phyloP scores from a whole-genome alignment of 2,113 vertebrate species.

The Poecilia latipinna region DNA sequence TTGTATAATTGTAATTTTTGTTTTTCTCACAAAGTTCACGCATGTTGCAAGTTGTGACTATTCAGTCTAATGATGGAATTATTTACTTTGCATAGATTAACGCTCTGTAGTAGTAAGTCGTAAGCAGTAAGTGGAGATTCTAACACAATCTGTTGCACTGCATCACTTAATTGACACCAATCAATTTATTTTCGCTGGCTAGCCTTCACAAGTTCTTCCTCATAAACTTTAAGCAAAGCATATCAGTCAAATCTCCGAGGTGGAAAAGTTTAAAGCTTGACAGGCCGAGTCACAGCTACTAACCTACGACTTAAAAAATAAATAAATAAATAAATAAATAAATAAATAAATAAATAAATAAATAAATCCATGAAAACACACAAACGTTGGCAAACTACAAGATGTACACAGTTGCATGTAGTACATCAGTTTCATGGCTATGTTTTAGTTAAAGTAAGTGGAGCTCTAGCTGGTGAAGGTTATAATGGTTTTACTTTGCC shows the following conservation, averaged over 20 bases:
- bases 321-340: no score
- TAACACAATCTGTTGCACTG: neutral
- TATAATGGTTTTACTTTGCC: constrained; percentile 60
- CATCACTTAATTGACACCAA: neutral
- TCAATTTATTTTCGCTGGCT: no score
- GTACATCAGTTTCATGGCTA: constrained; percentile 13
- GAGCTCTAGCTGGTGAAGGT: constrained; percentile 41
- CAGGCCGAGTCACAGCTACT: constrained; percentile 12
- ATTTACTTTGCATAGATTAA: no score
- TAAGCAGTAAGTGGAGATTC: no score
- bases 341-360: no score
- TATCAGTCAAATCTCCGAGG: neutral
- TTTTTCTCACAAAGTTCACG: no score
- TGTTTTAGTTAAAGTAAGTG: constrained; percentile 26
- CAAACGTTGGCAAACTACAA: constrained; percentile 53
- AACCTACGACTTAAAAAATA: neutral
- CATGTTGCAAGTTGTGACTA: no score
- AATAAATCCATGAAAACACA: constrained; percentile 28
- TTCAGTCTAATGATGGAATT: no score
- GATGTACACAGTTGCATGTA: constrained; percentile 23
- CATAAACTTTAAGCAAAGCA: neutral
- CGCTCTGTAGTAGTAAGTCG: no score
- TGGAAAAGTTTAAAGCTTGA: constrained; percentile 20
- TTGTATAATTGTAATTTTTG: neutral
- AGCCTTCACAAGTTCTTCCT: neutral